Base-by-base conservation (phyloP, 30 jellyfish, hydroid and myxozoan species). In the Sanderia malayensis region DNA sequence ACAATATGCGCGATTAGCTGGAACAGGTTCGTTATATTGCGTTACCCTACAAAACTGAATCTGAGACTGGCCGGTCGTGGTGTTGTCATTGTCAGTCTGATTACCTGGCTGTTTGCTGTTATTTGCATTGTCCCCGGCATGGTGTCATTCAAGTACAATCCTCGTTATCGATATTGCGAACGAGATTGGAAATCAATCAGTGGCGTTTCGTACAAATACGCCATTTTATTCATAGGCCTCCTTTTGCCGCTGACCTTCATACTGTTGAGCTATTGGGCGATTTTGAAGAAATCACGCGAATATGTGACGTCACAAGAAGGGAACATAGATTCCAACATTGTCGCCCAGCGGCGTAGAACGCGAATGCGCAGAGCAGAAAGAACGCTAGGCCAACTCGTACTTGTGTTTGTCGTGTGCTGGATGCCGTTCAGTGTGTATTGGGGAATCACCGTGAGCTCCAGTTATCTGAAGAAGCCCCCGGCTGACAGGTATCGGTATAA, bases 1-100 rank as follows among this genome's bases (percentile, higher is more conserved):
- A 82, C 94, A 4, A 83, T 89, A 25, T 89, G 97, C 44, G 97
- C 95, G 18, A 82, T 89, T 15, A 46, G 91, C 41, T 89, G 60
- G 37, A 81, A 89, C 79, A 33, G 97, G 49, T 89, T 41, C 79
- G 65, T 82, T 55, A 95, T 95, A 0, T 47, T 89, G 8, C 81
- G 70, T 4, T 89, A 70, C 46, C 97, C 97, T 0, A 75, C 84
- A 8, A 58, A 70, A 45, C 93, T 73, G 44, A 70, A 79, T 20
- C 52, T 81, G 57, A 74, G 93, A 37, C 74, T 89, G 95, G 74
- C 82, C n/a, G 72, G 81, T 7, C 75, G 78, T 3, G 68, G 82
- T 1, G 97, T 82, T 6, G 18, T 74, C 15, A 19, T 53, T 17
- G 74, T 67, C 70, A 76, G 84, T 58, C 24, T 77, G 8, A 20